Evolutionary conservation across 2,888 invertebrate species (phyloP).

Genomic region (Seira sanloemensis): DNA sequence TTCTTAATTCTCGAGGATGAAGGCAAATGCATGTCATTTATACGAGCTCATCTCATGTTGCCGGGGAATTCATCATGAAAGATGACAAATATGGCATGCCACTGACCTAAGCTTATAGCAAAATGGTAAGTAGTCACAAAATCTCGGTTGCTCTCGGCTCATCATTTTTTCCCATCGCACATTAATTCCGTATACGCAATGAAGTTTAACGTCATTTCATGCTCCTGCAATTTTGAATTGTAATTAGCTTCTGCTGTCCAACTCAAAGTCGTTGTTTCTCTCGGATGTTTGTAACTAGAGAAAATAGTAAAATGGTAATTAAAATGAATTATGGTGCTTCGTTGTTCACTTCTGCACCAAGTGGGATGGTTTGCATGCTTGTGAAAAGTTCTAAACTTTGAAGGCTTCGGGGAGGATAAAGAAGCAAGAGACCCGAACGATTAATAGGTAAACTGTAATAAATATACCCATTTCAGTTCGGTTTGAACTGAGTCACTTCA

Average conservation of each 20-base stretch:
- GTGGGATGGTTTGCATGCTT: no score
- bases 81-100: constrained; percentile 1
- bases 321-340: no score
- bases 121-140: neutral
- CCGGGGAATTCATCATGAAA: neutral
- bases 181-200: neutral
- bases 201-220: neutral
- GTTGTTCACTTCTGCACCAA: no score
- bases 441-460: no score
- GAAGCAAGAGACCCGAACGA: no score
- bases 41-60: neutral
- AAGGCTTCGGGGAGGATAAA: no score
- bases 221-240: neutral
- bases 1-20: neutral
- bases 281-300: no score
- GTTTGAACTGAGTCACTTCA: no score
- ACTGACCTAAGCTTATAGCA: neutral
- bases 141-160: neutral
- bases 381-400: no score
- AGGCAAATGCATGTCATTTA: neutral
- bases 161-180: neutral
- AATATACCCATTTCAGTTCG: no score
- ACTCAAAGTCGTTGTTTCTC: no score
- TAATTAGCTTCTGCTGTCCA: neutral
- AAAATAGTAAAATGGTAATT: no score